phyloP scores from a whole-genome alignment of 2,113 vertebrate species.

The Herpetotheres cachinnans region DNA sequence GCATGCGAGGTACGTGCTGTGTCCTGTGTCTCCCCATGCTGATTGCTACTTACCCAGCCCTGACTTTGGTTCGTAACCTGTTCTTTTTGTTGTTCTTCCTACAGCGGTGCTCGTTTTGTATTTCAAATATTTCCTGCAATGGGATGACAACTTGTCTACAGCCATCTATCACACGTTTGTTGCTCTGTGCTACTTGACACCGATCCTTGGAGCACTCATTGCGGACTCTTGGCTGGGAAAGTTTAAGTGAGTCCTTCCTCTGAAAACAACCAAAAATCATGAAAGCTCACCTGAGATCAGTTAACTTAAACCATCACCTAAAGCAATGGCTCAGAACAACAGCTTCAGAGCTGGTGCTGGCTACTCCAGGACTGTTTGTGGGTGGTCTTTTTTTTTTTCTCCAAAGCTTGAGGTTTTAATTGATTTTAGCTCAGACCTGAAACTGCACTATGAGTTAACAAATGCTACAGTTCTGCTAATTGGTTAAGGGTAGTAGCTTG shows the following conservation, averaged over 20 bases:
- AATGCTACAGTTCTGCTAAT: not conserved
- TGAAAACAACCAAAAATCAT: not conserved
- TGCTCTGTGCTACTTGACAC: conserved; percentile 91
- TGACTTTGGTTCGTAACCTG: not conserved
- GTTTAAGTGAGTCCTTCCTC: conserved; percentile 84
- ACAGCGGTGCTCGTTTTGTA: conserved; percentile 91
- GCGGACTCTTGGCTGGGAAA: conserved; percentile 97
- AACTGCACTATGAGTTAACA: not conserved
- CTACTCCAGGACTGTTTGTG: not conserved
- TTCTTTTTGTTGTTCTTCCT: not conserved
- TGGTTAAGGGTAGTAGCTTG: not conserved
- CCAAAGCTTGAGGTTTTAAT: not conserved
- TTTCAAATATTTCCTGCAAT: conserved; percentile 86
- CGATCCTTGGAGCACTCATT: conserved; percentile 89
- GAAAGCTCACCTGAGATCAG: not conserved
- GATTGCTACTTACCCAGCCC: not conserved
- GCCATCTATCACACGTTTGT: conserved; percentile 92
- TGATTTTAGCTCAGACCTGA: not conserved
- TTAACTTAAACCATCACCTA: not conserved
- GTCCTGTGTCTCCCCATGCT: not conserved
- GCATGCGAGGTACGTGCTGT: conserved; percentile 85
- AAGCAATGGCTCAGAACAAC: not conserved
- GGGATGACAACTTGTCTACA: conserved; percentile 85
- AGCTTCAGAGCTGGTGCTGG: not conserved
- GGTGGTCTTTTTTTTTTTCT: not conserved